These are phyloP conservation scores for Hemiscyllium ocellatum DNA, from an alignment of 2,113 vertebrate genomes.

Conservation along the genomic window DNA sequence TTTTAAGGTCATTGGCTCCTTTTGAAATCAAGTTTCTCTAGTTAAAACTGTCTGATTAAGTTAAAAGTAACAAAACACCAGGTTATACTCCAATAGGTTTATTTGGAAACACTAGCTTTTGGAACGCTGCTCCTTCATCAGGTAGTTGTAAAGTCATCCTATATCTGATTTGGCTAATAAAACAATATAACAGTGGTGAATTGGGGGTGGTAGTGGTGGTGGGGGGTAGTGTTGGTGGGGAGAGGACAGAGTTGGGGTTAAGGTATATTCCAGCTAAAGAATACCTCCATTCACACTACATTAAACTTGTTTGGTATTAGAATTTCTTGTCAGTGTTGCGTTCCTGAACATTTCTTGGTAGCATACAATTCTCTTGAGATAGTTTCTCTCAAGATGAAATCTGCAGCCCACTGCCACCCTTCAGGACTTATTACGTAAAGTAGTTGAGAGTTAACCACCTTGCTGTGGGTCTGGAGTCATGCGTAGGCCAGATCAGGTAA, in stretches of 20 bases:
- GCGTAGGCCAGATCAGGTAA: too few relatives aligned
- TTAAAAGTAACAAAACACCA: too few relatives aligned
- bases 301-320: not conserved
- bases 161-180: not conserved
- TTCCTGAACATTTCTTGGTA: not conserved
- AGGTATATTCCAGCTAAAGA: not conserved
- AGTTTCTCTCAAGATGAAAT: not conserved
- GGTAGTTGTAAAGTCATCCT: too few relatives aligned
- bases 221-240: not conserved
- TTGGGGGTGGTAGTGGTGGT: too few relatives aligned
- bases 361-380: not conserved
- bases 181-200: not conserved
- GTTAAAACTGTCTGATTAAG: not conserved
- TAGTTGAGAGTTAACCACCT: not conserved
- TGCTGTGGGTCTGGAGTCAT: too few relatives aligned
- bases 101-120: too few relatives aligned
- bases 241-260: not conserved
- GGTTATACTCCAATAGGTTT: too few relatives aligned
- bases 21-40: not conserved
- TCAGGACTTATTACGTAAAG: not conserved
- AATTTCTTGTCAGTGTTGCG: not conserved
- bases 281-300: not conserved
- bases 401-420: not conserved
- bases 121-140: too few relatives aligned
- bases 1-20: not conserved